Percentiles rank a stretch among this genome's conserved stretches.
phyloP scores from a whole-genome alignment of 2,797 vertebrate species.

The Eleutherodactylus coqui region DNA sequence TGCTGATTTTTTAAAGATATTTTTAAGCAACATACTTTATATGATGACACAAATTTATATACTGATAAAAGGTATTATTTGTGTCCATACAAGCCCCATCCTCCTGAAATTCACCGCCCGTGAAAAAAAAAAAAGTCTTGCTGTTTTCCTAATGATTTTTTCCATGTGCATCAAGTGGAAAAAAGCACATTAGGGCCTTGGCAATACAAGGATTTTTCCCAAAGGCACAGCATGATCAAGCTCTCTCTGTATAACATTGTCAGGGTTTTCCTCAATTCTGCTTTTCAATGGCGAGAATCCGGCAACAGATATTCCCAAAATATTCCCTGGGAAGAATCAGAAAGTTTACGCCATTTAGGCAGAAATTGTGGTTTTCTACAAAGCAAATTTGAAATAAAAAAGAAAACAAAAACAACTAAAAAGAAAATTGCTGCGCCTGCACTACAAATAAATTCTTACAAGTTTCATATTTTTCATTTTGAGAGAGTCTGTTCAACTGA shows the following conservation, averaged over 20 bases:
- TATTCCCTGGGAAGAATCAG: conserved; percentile 33
- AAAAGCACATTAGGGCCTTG: conserved; percentile 60
- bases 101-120: conserved; percentile 11
- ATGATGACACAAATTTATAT: background rate
- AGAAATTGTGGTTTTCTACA: background rate
- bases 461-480: background rate
- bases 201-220: conserved; percentile 60
- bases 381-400: background rate
- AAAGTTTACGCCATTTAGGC: background rate
- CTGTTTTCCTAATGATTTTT: conserved; percentile 56
- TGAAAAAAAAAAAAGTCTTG: conserved; percentile 34
- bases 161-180: conserved; percentile 60
- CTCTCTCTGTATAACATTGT: conserved; percentile 48
- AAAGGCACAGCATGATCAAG: conserved; percentile 58
- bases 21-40: background rate
- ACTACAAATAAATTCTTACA: background rate
- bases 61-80: background rate
- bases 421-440: background rate
- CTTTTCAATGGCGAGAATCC: conserved; percentile 36
- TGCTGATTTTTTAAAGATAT: background rate
- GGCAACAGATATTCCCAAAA: conserved; percentile 43
- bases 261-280: conserved; percentile 42
- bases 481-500: conserved; percentile 2
- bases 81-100: conserved; percentile 22
- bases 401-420: background rate